These are phyloP conservation scores for Cheiracanthium punctorium DNA, from an alignment of 2,888 invertebrate species.

Conservation along the genomic window DNA sequence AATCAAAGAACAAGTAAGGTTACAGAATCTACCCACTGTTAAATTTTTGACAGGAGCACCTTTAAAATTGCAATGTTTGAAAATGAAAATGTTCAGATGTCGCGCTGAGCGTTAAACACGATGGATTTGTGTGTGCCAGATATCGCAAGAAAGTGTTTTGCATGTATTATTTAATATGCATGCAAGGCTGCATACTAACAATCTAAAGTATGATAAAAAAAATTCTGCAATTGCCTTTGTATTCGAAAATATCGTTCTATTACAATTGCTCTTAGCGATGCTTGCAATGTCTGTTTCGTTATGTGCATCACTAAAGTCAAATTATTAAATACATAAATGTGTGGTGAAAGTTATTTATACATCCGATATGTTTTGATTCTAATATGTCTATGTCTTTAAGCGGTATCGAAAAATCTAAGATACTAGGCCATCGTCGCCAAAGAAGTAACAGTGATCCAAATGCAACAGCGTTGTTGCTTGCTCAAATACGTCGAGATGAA, in stretches of 20 bases:
- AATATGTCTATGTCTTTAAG: constrained; percentile 67
- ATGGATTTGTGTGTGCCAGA: constrained; percentile 34
- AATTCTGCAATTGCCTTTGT: not conserved
- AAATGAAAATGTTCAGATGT: constrained; percentile 46
- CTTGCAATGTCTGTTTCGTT: constrained; percentile 16
- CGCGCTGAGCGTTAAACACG: constrained; percentile 56
- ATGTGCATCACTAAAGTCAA: constrained; percentile 30
- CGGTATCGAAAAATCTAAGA: constrained; percentile 61
- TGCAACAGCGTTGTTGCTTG: constrained; percentile 66
- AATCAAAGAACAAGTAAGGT: too few relatives aligned
- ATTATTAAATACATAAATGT: constrained; percentile 44
- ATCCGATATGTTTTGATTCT: constrained; percentile 48
- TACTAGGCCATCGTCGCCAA: constrained; percentile 69
- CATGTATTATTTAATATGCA: not conserved
- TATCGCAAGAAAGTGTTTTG: constrained; percentile 2
- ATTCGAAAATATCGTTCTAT: not conserved
- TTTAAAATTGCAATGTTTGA: not conserved
- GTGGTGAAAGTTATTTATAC: constrained; percentile 29
- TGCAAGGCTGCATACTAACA: not conserved
- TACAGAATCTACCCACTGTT: too few relatives aligned
- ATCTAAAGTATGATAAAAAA: not conserved
- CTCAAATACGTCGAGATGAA: constrained; percentile 66
- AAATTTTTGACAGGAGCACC: too few relatives aligned
- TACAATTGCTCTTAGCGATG: constrained; percentile 16
- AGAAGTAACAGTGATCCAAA: constrained; percentile 71